These are phyloP conservation scores for Rhopalosiphum maidis DNA, from an alignment of 1,140 invertebrate species.

Conservation along the genomic window DNA sequence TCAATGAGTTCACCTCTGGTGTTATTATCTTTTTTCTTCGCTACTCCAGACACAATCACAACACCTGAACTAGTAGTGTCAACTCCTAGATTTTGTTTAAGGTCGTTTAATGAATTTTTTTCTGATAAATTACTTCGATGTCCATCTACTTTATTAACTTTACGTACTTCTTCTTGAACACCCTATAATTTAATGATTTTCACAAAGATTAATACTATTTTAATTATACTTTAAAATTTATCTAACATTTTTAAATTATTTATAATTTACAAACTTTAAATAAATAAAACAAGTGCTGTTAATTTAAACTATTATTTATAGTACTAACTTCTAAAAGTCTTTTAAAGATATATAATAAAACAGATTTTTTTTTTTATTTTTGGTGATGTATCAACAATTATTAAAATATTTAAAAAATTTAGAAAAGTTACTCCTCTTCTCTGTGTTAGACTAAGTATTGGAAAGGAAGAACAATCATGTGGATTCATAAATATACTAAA, in stretches of 20 bases:
- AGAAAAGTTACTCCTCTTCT: not conserved
- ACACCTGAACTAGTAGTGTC: conserved; percentile 65
- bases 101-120: conserved; percentile 58
- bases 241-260: not conserved
- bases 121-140: conserved; percentile 62
- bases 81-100: conserved; percentile 56
- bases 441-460: not conserved
- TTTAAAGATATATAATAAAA: too few species aligned
- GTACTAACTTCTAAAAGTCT: too few species aligned
- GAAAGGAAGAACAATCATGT: too few species aligned
- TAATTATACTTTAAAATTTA: not conserved
- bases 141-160: conserved; percentile 81
- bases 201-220: not conserved
- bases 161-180: conserved; percentile 87
- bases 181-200: conserved; percentile 64
- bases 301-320: too few species aligned
- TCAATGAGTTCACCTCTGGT: conserved; percentile 92
- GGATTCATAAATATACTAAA: too few species aligned
- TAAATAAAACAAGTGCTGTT: not conserved
- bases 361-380: not conserved
- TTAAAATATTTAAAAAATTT: not conserved
- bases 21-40: conserved; percentile 83
- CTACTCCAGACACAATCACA: conserved; percentile 87
- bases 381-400: not conserved
- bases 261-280: not conserved